Conservation (phyloP, 2,113 vertebrate species). For the Petroica traversi region DNA sequence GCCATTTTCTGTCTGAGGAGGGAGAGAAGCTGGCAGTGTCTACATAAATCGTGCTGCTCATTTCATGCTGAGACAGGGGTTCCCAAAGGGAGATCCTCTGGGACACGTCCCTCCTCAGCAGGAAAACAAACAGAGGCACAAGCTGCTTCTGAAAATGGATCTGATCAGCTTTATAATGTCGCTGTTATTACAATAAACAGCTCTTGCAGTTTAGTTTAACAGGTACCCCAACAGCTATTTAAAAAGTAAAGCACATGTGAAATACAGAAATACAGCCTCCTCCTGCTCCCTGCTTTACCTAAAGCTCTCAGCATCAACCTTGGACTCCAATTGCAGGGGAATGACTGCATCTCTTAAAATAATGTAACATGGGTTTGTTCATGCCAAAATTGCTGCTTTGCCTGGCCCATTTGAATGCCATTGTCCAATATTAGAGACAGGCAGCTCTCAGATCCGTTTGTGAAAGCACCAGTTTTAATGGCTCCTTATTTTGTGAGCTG, state of each 20-base stretch:
- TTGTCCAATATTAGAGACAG: neutral
- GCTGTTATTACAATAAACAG: slow-evolving; percentile 63
- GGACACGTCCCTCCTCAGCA: slow-evolving; percentile 58
- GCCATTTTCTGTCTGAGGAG: slow-evolving; percentile 57
- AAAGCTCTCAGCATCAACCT: neutral
- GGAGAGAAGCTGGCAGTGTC: slow-evolving; percentile 36
- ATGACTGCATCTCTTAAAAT: neutral
- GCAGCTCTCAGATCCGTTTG: neutral
- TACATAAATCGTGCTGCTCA: slow-evolving; percentile 54
- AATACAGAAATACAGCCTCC: slow-evolving; percentile 26
- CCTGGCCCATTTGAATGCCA: neutral
- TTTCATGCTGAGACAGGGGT: slow-evolving; percentile 72
- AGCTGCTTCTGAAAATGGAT: slow-evolving; percentile 49
- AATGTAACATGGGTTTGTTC: neutral
- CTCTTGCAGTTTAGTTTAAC: slow-evolving; percentile 15
- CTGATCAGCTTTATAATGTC: slow-evolving; percentile 58
- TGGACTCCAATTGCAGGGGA: neutral
- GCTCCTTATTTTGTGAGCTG: neutral
- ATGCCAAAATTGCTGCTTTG: neutral
- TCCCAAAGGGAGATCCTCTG: slow-evolving; percentile 70
- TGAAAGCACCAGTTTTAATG: neutral
- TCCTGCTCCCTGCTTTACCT: neutral
- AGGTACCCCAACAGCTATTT: slow-evolving; percentile 43
- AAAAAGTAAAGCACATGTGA: neutral
- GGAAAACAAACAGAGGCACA: slow-evolving; percentile 61